phyloP scores from a whole-genome alignment of 2,888 invertebrate genomes.

The Netelia melanura region DNA sequence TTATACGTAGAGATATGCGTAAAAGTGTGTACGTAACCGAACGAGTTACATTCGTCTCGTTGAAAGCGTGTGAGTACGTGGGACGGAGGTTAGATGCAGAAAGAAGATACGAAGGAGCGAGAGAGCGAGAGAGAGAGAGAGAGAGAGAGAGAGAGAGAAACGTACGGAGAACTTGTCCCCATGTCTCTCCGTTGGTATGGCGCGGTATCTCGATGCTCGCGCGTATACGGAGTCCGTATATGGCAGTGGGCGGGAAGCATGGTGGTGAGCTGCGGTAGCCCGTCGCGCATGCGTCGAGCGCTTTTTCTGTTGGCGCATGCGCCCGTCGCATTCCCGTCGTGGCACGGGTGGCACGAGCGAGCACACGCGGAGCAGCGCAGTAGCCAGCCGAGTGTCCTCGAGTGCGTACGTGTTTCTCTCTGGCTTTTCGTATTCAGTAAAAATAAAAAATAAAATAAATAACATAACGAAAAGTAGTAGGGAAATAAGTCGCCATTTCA shows the following conservation, averaged over 20 bases:
- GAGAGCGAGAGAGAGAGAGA: constrained; percentile 15
- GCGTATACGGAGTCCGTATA: constrained; percentile 81
- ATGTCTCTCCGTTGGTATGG: constrained; percentile 63
- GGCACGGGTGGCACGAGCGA: constrained; percentile 74
- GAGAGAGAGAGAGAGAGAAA: constrained; percentile 15
- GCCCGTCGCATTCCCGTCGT: constrained; percentile 58
- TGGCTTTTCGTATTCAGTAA: constrained; percentile 15
- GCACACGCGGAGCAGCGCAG: constrained; percentile 77
- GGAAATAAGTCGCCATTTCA: constrained; percentile 2
- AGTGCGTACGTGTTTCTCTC: constrained; percentile 75
- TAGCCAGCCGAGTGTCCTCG: constrained; percentile 80
- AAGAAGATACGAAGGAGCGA: constrained; percentile 35
- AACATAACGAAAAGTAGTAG: background rate
- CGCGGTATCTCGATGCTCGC: constrained; percentile 70
- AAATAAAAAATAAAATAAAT: constrained; percentile 34
- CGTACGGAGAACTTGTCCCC: constrained; percentile 47
- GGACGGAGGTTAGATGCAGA: constrained; percentile 46
- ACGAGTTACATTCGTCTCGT: constrained; percentile 1
- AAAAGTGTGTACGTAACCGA: constrained; percentile 5
- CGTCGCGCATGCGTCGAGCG: constrained; percentile 39
- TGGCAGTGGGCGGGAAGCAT: constrained; percentile 82
- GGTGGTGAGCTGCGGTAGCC: constrained; percentile 59
- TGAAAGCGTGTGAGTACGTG: background rate
- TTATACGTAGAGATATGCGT: constrained; percentile 9
- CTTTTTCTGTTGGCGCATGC: constrained; percentile 66